Conservation (phyloP, 2,888 invertebrate genomes). For the Andrena trimmerana region DNA sequence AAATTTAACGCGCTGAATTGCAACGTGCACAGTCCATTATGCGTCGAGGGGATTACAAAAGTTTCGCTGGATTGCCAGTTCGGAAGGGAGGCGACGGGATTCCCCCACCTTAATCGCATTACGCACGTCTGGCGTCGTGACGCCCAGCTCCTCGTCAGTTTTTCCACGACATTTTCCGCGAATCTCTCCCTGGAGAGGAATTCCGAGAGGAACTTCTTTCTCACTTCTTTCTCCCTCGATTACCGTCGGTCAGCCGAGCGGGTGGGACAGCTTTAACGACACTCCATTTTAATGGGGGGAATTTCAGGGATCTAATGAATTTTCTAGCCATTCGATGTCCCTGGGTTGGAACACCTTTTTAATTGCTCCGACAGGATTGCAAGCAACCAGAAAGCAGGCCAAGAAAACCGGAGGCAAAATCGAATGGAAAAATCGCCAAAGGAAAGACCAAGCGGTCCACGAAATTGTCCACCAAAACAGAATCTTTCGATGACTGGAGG, state of each 20-base stretch:
- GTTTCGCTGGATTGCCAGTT: constrained; percentile 39
- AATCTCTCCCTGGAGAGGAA: not conserved
- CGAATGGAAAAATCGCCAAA: too few species aligned
- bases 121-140: constrained; percentile 40
- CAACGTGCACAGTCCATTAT: constrained; percentile 30
- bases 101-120: constrained; percentile 43
- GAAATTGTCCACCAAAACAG: not conserved
- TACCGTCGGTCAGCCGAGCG: constrained; percentile 5
- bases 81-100: constrained; percentile 20
- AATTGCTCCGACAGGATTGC: not conserved
- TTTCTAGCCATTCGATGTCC: not conserved
- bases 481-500: not conserved
- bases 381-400: too few species aligned
- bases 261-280: constrained; percentile 8
- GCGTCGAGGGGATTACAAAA: constrained; percentile 57
- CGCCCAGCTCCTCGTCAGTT: not conserved
- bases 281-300: constrained; percentile 34
- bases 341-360: not conserved
- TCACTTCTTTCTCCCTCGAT: not conserved
- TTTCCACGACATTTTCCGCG: constrained; percentile 8
- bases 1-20: constrained; percentile 14
- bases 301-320: constrained; percentile 10
- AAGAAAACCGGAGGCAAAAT: too few species aligned
- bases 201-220: not conserved
- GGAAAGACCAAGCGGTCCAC: too few species aligned